Evolutionary conservation across 2,888 invertebrate genomes (phyloP).

Genomic region (Apeira syringaria): DNA sequence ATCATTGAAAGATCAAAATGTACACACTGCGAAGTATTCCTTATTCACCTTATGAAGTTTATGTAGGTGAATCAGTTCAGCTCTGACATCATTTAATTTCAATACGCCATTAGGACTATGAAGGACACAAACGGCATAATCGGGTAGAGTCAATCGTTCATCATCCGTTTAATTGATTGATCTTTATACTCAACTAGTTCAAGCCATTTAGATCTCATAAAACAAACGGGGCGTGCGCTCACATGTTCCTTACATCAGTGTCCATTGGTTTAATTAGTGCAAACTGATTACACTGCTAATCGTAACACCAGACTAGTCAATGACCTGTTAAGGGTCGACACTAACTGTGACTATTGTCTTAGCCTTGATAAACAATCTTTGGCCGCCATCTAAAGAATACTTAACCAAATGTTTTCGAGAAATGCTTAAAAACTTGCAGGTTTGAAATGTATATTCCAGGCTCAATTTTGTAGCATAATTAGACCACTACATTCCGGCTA

Average conservation of each 20-base stretch:
- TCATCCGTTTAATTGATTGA: conserved; percentile 44
- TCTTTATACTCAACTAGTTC: conserved; percentile 55
- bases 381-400: too few species aligned
- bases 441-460: too few species aligned
- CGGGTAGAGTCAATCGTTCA: conserved; percentile 33
- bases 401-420: too few species aligned
- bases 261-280: conserved; percentile 48
- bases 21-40: too few species aligned
- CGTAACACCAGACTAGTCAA: conserved; percentile 65
- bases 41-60: too few species aligned
- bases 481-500: too few species aligned
- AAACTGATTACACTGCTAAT: conserved; percentile 57
- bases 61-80: conserved; percentile 6
- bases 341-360: conserved; percentile 15
- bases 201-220: conserved; percentile 35
- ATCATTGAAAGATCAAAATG: too few species aligned
- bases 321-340: conserved; percentile 48
- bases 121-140: conserved; percentile 21
- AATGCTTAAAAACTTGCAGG: too few species aligned
- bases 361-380: background rate
- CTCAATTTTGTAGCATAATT: too few species aligned
- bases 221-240: conserved; percentile 45
- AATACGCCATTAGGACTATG: conserved; percentile 19
- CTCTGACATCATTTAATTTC: conserved; percentile 20
- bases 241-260: conserved; percentile 51